Evolutionary conservation across 37 sponge, comb jelly and placozoan species (phyloP), one percentile per base, ranked within the genome.

Genomic region (Amphimedon queenslandica): DNA sequence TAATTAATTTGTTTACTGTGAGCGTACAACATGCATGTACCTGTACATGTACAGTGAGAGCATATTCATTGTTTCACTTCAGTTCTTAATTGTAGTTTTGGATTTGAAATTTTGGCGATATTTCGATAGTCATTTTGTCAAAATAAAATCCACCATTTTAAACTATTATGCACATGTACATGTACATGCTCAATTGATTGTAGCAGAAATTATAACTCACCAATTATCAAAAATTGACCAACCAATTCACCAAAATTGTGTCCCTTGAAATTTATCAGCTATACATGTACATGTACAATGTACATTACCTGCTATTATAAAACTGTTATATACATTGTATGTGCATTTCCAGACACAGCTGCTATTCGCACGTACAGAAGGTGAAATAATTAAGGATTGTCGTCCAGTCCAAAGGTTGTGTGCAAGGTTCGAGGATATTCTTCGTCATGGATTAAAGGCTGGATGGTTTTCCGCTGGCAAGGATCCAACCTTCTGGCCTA

Each of bases 401-500:
- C 57, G 70, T 10, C 60, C 77, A 38, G 74, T 88, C 5, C 77
- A 75, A 56, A 64, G 76, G 39, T 77, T 94, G 69, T 90, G 93
- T 40, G 40, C 77, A 10, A 42, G 81, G 67, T 94, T 87, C 79
- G 91, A 94, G 30, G 60, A 78, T 39, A 60, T 83, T 4, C 77
- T 94, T 18, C 53, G 73, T 10, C 92, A 94, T 63, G 94, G 92
- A 23, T 75, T 87, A 58, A 90, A 82, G 73, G 73, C 74, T 23
- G 66, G 82, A 55, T 90, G 72, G 75, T 83, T 79, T 66, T 6
- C 32, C 27, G 66, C 57, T 13, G 82, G 85, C 2, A 69, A 78
- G 33, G 43, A 20, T 20, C 63, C 74, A 34, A 37, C 93, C 8
- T 94, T 94, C 57, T 94, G 94, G 94, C 88, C 94, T 27, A 57